Conservation (phyloP, 2,888 invertebrate genomes). For the Podabrus alpinus region DNA sequence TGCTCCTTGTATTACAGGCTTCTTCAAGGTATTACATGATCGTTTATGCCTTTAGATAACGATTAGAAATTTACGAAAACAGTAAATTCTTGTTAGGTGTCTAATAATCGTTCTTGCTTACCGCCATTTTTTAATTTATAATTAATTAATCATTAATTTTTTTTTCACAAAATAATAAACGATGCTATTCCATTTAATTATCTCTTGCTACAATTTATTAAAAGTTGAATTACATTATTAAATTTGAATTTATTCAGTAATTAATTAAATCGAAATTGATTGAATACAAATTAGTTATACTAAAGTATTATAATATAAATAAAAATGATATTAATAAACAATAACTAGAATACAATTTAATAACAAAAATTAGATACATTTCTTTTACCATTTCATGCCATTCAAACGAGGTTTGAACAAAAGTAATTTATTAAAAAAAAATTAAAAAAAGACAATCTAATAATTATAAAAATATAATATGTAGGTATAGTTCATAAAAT, state of each 20-base stretch:
- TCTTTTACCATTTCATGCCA: no score
- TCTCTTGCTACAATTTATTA: not conserved
- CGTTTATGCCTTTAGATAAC: conserved; percentile 27
- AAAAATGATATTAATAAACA: no score
- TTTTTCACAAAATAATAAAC: not conserved
- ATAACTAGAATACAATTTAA: no score
- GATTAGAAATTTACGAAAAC: conserved; percentile 14
- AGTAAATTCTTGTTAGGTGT: conserved; percentile 14
- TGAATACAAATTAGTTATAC: not conserved
- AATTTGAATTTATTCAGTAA: not conserved
- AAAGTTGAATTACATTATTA: not conserved
- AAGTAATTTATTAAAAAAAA: no score
- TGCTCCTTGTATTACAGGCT: conserved; percentile 27
- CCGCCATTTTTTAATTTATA: conserved; percentile 3
- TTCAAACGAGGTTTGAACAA: no score
- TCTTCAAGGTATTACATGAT: conserved; percentile 27
- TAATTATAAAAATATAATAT: no score
- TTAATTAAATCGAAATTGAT: not conserved
- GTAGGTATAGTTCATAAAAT: no score
- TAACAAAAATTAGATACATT: no score
- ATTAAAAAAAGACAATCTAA: no score
- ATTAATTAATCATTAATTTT: not conserved
- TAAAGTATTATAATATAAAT: no score
- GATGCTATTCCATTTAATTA: not conserved
- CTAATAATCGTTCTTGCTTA: conserved; percentile 3